A percentile compares a stretch with the other conserved stretches of the same genome.
Evolutionary conservation across 2,888 invertebrate species (phyloP).

Genomic region (Sphaerophoria taeniata): DNA sequence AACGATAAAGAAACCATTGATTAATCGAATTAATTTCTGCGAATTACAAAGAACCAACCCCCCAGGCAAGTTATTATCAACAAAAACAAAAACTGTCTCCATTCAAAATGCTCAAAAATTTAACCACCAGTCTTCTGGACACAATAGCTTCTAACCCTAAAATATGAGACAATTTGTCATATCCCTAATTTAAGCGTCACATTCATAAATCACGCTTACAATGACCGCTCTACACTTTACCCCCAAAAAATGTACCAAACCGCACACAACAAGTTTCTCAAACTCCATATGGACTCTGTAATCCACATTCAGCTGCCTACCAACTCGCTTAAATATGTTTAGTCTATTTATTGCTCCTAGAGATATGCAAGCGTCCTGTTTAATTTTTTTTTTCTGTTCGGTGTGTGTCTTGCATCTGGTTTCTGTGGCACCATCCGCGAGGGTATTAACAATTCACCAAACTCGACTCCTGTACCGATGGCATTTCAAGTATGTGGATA

Average conservation of each 20-base stretch:
- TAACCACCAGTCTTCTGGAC: too few relatives aligned
- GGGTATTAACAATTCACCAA: slow-evolving; percentile 74
- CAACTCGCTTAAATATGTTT: neutral
- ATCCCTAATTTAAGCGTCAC: slow-evolving; percentile 61
- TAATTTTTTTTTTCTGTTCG: slow-evolving; percentile 30
- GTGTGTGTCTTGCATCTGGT: slow-evolving; percentile 26
- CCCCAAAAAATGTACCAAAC: slow-evolving; percentile 25
- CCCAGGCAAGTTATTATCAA: neutral
- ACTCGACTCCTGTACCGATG: slow-evolving; percentile 50
- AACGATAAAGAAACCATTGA: slow-evolving; percentile 26
- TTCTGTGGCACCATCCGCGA: slow-evolving; percentile 42
- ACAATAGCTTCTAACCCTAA: slow-evolving; percentile 37
- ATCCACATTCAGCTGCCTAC: neutral
- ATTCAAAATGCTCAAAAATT: slow-evolving; percentile 1
- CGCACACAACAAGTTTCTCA: slow-evolving; percentile 54
- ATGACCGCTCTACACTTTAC: slow-evolving; percentile 54
- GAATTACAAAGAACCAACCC: neutral
- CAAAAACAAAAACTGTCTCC: too few relatives aligned
- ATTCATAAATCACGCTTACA: slow-evolving; percentile 69
- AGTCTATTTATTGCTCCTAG: slow-evolving; percentile 72
- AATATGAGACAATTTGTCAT: slow-evolving; percentile 70
- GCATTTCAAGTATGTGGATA: slow-evolving; percentile 65
- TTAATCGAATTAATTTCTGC: slow-evolving; percentile 21
- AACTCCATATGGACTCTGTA: slow-evolving; percentile 31
- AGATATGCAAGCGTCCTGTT: slow-evolving; percentile 44